Percentiles rank a stretch among this genome's conserved stretches.
These are phyloP conservation scores for Parapsyche elsis DNA, from an alignment of 1,140 invertebrate genomes.

Conservation along the genomic window DNA sequence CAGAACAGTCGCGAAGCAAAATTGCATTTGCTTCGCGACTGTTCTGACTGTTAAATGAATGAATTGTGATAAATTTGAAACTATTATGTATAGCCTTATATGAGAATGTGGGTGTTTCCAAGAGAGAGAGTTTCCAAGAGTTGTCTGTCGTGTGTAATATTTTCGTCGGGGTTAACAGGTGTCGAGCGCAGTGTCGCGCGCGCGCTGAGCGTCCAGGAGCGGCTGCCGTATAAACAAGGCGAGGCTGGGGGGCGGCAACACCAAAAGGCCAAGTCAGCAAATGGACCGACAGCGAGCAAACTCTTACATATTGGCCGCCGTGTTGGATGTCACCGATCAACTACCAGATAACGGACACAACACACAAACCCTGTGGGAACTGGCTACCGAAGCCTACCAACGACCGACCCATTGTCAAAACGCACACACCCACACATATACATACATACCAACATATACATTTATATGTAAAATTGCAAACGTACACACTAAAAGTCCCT, in stretches of 20 bases:
- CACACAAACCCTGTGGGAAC: constrained; percentile 27
- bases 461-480: no score
- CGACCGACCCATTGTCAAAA: not conserved
- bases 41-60: no score
- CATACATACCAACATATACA: not conserved
- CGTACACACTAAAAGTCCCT: no score
- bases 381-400: not conserved
- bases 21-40: no score
- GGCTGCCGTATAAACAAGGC: not conserved
- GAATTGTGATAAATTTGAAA: no score
- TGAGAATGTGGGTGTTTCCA: no score
- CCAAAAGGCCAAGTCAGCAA: constrained; percentile 35
- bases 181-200: not conserved
- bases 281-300: constrained; percentile 42
- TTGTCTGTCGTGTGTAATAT: no score
- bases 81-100: no score
- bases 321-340: not conserved
- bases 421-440: not conserved
- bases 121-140: no score
- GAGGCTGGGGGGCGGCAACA: constrained; percentile 14
- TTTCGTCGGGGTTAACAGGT: not conserved
- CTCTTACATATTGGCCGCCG: constrained; percentile 42
- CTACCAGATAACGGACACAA: not conserved
- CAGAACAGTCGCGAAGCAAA: no score
- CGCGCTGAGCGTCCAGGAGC: not conserved